These are phyloP conservation scores for Tortrix viridana DNA, from an alignment of 2,888 invertebrate species.

Conservation along the genomic window DNA sequence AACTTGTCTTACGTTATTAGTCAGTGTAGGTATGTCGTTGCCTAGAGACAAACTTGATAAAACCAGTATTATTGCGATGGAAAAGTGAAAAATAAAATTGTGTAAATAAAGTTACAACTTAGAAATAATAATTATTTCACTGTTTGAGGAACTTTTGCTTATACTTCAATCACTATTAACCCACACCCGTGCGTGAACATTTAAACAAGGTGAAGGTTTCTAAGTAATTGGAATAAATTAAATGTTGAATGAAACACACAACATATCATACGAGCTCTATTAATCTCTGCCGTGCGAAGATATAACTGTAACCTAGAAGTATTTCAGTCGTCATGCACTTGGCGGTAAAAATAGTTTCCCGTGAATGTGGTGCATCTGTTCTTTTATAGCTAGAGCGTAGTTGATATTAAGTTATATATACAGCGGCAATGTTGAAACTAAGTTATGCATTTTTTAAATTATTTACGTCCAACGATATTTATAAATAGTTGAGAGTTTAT, in stretches of 20 bases:
- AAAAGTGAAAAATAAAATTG: too few species aligned
- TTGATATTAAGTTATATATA: slow-evolving; percentile 31
- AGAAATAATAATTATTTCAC: too few species aligned
- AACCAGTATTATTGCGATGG: too few species aligned
- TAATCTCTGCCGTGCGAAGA: slow-evolving; percentile 7
- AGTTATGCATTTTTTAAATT: neutral
- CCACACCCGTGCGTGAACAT: too few species aligned
- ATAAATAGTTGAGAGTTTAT: too few species aligned
- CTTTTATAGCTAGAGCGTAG: slow-evolving; percentile 26
- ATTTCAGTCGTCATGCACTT: slow-evolving; percentile 30
- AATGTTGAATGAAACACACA: neutral
- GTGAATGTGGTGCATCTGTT: slow-evolving; percentile 24
- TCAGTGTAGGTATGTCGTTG: too few species aligned
- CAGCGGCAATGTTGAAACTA: slow-evolving; percentile 11
- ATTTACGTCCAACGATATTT: too few species aligned
- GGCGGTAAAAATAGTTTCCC: slow-evolving; percentile 27
- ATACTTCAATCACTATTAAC: too few species aligned
- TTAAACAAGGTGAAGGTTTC: neutral
- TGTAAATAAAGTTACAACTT: too few species aligned
- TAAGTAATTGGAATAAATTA: slow-evolving; percentile 18
- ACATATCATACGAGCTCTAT: neutral
- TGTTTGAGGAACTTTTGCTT: too few species aligned
- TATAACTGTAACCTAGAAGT: slow-evolving; percentile 11
- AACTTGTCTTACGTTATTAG: too few species aligned
- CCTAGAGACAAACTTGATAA: too few species aligned